Percentiles rank a stretch among this genome's conserved stretches.
phyloP scores from a whole-genome alignment of 2,797 vertebrate genomes.

The Neoniphon sammara region DNA sequence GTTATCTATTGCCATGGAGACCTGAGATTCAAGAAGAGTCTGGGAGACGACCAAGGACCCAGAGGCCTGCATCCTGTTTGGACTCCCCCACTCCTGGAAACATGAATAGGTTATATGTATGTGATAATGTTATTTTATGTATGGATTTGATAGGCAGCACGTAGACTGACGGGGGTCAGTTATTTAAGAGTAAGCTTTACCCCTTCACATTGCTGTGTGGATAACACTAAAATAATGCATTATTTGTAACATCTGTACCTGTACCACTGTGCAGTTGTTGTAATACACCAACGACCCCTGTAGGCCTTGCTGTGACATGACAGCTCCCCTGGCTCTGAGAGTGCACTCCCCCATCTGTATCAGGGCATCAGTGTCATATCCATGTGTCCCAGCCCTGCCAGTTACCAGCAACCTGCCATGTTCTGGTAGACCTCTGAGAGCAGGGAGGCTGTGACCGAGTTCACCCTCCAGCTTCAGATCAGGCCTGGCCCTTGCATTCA shows the following conservation, averaged over 20 bases:
- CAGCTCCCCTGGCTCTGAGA: slow-evolving; percentile 70
- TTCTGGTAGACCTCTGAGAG: slow-evolving; percentile 67
- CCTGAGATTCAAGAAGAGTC: slow-evolving; percentile 71
- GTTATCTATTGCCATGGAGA: slow-evolving; percentile 74
- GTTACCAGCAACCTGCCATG: slow-evolving; percentile 71
- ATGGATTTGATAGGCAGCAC: not conserved
- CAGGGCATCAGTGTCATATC: slow-evolving; percentile 58
- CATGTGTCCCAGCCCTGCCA: slow-evolving; percentile 48
- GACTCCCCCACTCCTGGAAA: slow-evolving; percentile 81
- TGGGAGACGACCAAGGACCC: slow-evolving; percentile 75
- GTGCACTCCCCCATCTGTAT: slow-evolving; percentile 75
- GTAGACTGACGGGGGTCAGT: not conserved
- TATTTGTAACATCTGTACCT: slow-evolving; percentile 56
- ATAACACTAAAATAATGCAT: not conserved
- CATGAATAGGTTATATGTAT: not conserved
- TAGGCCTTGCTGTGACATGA: slow-evolving; percentile 72
- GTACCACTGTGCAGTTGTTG: slow-evolving; percentile 82
- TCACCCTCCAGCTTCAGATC: slow-evolving; percentile 73
- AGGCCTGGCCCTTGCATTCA: slow-evolving; percentile 69
- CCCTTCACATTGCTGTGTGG: not conserved
- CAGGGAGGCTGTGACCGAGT: slow-evolving; percentile 76
- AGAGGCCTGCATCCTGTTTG: slow-evolving; percentile 75
- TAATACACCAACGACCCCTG: slow-evolving; percentile 78
- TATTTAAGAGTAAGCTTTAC: no score
- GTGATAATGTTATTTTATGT: not conserved